Base-by-base conservation (phyloP, 37 sponge, comb jelly and placozoan genomes). In the Beroe forskalii region DNA sequence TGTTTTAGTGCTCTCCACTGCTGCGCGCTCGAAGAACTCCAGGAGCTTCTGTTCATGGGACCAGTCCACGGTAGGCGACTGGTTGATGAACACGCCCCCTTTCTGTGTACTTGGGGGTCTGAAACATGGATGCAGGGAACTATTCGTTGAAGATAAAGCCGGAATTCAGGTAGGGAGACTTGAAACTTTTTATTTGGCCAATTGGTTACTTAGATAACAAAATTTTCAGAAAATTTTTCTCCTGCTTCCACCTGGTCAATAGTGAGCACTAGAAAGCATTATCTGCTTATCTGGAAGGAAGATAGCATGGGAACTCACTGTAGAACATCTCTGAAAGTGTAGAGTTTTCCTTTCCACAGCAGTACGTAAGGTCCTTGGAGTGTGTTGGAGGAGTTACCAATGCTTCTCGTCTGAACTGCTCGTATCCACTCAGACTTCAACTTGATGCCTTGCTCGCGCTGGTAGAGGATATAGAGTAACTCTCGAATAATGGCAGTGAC, bases 361-460 rank as follows among this genome's bases (percentile, higher is more conserved):
- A 80, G 86, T 42, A 80, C 86, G 55, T 80, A 80, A 2, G 86
- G 86, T 28, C 86, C 86, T 23, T 80, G 44, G 28, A 42, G 37
- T 8, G 86, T 80, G 31, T 41, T 80, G 4, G 25, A 12, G n/a
- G 25, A 25, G 55, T 44, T 80, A 23, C 86, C 86, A 25, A 80
- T 44, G n/a, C 55, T 44, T 1, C 86, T 43, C 19, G 55, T 80
- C 27, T 80, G 86, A 19, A 80, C 86, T 44, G 86, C 86, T 17
- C 86, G 24, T 0, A 80, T 80, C 86, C 86, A 80, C 55, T 80
- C 86, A 1, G 86, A 41, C 55, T 80, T 80, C 86, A 44, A 43
- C 30, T 80, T 80, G 19, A 80, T 80, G 2, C 86, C 86, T 44
- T 80, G 86, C 40, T 80, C 86, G 39, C 86, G 39, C 86, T 80